Evolutionary conservation across 2,113 vertebrate species (phyloP), one percentile per base, ranked within the genome.

Genomic region (Carassius carassius): DNA sequence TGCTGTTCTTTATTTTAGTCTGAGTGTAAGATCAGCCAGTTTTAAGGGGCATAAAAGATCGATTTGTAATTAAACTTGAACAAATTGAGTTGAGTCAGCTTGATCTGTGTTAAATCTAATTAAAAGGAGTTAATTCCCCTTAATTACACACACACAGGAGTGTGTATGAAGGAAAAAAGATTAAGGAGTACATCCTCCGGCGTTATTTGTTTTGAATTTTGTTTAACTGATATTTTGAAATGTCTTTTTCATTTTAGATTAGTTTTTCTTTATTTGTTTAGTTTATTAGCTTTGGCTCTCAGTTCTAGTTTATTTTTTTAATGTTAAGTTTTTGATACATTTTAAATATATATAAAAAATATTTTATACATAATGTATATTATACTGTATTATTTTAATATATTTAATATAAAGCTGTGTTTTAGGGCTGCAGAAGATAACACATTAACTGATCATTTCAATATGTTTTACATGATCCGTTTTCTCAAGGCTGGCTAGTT

Each of bases 1-100:
- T 70, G 35, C 67, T 70, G 35, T 2, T 70, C 17, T 67, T 32
- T 32, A 67, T 32, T 70, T 4, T 41, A 41, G 17, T 70, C 67
- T 2, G 51, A 58, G 25, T 77, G 1, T 21, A 32, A 56, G 10
- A 35, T 10, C 25, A 3, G 51, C 1, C 25, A n/a, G 51, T 32
- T 77, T 35, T 77, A 35, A 77, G 51, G 17, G 16, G 56, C 19
- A n/a, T 32, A 56, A 77, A 21, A 51, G 44, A 74, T 74, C 5
- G 12, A 74, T 74, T 23, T 76, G 51, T 56, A 35, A 77, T 77
- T n/a, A 54, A 51, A 75, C 47, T 75, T 54, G 47, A 77, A 56
- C 75, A n/a, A 77, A 58, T 37, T 58, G 19, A 77, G 21, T 58
- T n/a, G 51, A 77, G 75, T 56, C 54, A 56, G 14, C 29, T 54